Evolutionary conservation across 64 coral and sea anemone genomes (phyloP), one percentile per base, ranked within the genome.

Genomic region (Stylophora pistillata): DNA sequence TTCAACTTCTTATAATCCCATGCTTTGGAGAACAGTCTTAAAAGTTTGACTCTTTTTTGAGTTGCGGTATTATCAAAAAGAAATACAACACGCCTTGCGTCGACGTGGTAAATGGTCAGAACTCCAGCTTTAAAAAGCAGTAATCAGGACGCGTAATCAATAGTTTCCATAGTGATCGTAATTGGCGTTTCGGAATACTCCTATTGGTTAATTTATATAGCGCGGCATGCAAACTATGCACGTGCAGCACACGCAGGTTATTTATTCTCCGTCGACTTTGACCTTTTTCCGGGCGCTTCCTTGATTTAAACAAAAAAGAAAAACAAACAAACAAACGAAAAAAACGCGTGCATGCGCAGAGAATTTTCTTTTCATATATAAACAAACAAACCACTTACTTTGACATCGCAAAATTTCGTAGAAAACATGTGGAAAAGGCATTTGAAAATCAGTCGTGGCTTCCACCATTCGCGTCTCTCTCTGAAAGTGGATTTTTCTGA

Each of bases 131-230:
- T 23, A 82, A 64, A 15, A 18, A 17, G 60, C 80, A 4, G 62
- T 70, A 54, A 84, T 84, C 80, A 53, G 3, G 21, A 31, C 62
- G 62, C 80, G 80, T 84, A 23, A 84, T 84, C 80, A 84, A 84
- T 54, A 18, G 80, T 69, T 84, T 34, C 57, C 20, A 79, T 56
- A 60, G 55, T 21, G 57, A 41, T 82, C 13, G 9, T 23, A 11
- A 52, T 47, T 47, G 37, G 37, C 37, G 73, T 18, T 17, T 11
- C n/a, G 33, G 33, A 33, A 33, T 17, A 47, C 13, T 76, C 41
- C 41, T 76, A 76, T 76, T 76, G 73, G 73, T 23, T 76, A 14
- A 20, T 52, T 76, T 10, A 53, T 41, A 16, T 53, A 16, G n/a
- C 73, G 18, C 53, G 37, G 37, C 12, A 71, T 28, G 66, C 73